Percentiles rank a stretch among this genome's conserved stretches.
Conservation (phyloP, 2,888 invertebrate genomes). For the Apodemia duryi region DNA sequence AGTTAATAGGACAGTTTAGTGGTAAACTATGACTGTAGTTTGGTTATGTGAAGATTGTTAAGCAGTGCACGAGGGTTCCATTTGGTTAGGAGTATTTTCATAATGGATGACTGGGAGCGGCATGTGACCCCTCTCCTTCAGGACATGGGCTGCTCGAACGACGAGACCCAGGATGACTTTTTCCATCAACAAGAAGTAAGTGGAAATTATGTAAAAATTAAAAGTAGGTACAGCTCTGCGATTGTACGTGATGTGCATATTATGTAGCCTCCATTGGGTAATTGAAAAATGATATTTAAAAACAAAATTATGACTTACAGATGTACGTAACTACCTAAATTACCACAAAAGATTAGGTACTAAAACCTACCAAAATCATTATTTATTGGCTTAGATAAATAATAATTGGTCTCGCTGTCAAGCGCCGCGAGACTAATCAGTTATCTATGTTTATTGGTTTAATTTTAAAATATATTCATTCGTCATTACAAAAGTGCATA, state of each 20-base stretch:
- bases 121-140: slow-evolving; percentile 79
- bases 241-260: not conserved
- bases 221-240: slow-evolving; percentile 9
- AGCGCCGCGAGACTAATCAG: too few species aligned
- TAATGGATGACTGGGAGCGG: slow-evolving; percentile 81
- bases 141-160: slow-evolving; percentile 77
- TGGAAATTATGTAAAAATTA: slow-evolving; percentile 28
- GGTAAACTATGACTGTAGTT: slow-evolving; percentile 45
- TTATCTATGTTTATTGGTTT: too few species aligned
- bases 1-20: slow-evolving; percentile 33
- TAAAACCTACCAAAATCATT: too few species aligned
- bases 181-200: slow-evolving; percentile 81
- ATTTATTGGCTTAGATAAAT: too few species aligned
- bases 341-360: too few species aligned
- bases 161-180: slow-evolving; percentile 78
- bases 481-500: too few species aligned
- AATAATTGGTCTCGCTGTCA: too few species aligned
- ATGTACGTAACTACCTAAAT: too few species aligned
- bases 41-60: slow-evolving; percentile 53
- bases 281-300: not conserved
- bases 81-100: slow-evolving; percentile 35
- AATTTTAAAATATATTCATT: too few species aligned
- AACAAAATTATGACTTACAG: too few species aligned
- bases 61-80: slow-evolving; percentile 20
- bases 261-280: not conserved